Evolutionary conservation across 2,113 vertebrate species (phyloP).

Genomic region (Erinaceus europaeus): DNA sequence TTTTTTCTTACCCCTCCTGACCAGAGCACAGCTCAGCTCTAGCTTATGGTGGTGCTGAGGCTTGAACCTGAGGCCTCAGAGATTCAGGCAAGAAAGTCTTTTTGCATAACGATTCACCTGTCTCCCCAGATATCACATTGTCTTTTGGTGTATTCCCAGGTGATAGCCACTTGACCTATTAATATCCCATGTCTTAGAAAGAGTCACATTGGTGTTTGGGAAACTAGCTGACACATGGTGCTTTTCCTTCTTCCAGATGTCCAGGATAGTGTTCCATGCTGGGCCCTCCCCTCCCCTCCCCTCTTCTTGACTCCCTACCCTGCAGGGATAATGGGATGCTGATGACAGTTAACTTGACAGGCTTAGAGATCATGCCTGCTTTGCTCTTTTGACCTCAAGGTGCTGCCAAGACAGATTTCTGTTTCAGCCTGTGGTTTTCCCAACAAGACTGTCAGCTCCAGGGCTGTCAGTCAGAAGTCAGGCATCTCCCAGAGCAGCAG

Average conservation of each 20-base stretch:
- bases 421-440: conserved; percentile 39
- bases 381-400: conserved; percentile 59
- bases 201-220: not conserved
- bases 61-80: too few species aligned
- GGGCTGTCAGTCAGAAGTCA: conserved; percentile 5
- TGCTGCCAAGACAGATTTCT: conserved; percentile 58
- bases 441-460: not conserved
- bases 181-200: not conserved
- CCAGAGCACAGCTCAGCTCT: too few species aligned
- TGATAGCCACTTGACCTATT: not conserved
- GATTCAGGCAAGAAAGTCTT: too few species aligned
- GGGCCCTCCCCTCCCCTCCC: not conserved
- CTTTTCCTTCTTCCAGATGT: not conserved
- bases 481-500: not conserved
- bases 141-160: not conserved
- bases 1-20: too few species aligned
- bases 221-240: not conserved
- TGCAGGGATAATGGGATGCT: not conserved
- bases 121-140: too few species aligned
- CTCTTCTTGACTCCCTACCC: too few species aligned
- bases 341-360: conserved; percentile 25
- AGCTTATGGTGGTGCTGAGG: too few species aligned
- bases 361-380: not conserved
- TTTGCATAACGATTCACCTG: too few species aligned
- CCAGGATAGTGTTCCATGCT: not conserved